Base-by-base conservation (phyloP, 2,797 vertebrate genomes). In the Apogon talboti region DNA sequence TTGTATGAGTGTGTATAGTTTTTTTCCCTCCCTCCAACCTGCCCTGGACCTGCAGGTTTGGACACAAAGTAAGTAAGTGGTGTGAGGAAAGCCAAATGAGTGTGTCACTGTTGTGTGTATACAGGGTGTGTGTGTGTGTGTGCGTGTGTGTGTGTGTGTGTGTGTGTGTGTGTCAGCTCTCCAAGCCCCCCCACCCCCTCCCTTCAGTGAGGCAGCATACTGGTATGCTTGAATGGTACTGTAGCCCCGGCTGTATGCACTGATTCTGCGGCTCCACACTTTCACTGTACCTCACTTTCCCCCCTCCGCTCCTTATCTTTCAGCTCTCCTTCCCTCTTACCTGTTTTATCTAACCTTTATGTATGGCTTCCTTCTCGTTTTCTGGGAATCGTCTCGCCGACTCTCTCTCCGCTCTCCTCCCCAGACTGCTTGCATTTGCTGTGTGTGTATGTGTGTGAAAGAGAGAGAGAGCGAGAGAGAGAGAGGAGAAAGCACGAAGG, bases 191-290 rank as follows among this genome's bases (percentile, higher is more conserved):
- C 43, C 37, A 14, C 74, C 46, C 64, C 45, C 71, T 56, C 67
- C 52, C 66, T 24, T 57, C 50, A 49, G 74, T 82, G 67, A 80
- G 78, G 79, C 82, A 88, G 83, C 82, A 84, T 66, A 83, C 85
- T 91, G 87, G 87, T 86, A 86, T 91, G 88, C 86, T 89, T 83
- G 81, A 85, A 87, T 89, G 88, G 82, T 88, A 82, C 81, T 63
- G 82, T 86, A 81, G 86, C 83, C 83, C 81, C 67, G 73, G 81
- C 88, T 75, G 70, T 49, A 67, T 71, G 70, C 72, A 16, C 71
- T 53, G 81, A 70, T 59, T 74, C 71, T 12, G 51, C 44, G 50
- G 66, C 65, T 76, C 55, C 11, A 8, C 52, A 58, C 44, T 49
- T 75, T 71, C 41, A 19, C 52, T 81, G 58, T 50, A 33, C n/a